Conservation (phyloP, 2,113 vertebrate species). For the Cyphomyrus plagiostoma region DNA sequence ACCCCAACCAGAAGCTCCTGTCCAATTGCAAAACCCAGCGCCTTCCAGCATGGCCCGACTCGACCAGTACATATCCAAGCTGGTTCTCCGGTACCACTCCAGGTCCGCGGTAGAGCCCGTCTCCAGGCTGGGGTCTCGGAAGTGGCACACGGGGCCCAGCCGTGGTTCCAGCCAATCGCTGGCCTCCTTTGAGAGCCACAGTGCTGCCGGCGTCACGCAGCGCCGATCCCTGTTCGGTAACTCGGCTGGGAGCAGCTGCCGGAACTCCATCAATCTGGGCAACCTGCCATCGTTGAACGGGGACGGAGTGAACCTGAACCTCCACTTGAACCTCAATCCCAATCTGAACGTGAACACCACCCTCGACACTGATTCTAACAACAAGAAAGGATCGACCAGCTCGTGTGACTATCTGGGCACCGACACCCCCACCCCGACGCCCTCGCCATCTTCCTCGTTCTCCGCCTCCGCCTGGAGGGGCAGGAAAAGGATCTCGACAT, state of each 20-base stretch:
- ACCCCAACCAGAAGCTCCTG: slow-evolving; percentile 23
- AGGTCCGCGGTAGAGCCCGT: slow-evolving; percentile 31
- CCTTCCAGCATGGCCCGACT: slow-evolving; percentile 49
- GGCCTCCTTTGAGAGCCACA: slow-evolving; percentile 54
- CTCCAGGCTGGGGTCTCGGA: slow-evolving; percentile 30
- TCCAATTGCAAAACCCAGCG: slow-evolving; percentile 28
- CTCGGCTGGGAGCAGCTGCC: slow-evolving; percentile 46
- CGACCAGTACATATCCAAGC: slow-evolving; percentile 65
- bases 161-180: slow-evolving; percentile 61
- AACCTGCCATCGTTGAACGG: slow-evolving; percentile 67
- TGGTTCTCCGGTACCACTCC: slow-evolving; percentile 59
- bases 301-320: slow-evolving; percentile 63
- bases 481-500: slow-evolving; percentile 69
- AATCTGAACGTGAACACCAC: slow-evolving; percentile 47
- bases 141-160: slow-evolving; percentile 42
- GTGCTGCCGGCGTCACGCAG: slow-evolving; percentile 47
- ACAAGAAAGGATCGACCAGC: slow-evolving; percentile 40
- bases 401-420: slow-evolving; percentile 47
- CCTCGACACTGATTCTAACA: slow-evolving; percentile 34
- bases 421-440: slow-evolving; percentile 34
- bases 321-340: slow-evolving; percentile 61
- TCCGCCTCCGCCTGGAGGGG: slow-evolving; percentile 54
- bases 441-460: slow-evolving; percentile 45
- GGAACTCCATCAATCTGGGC: slow-evolving; percentile 69
- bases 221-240: slow-evolving; percentile 62